Evolutionary conservation across 2,888 invertebrate species (phyloP), one percentile per base, ranked within the genome.

Genomic region (Deilephila elpenor): DNA sequence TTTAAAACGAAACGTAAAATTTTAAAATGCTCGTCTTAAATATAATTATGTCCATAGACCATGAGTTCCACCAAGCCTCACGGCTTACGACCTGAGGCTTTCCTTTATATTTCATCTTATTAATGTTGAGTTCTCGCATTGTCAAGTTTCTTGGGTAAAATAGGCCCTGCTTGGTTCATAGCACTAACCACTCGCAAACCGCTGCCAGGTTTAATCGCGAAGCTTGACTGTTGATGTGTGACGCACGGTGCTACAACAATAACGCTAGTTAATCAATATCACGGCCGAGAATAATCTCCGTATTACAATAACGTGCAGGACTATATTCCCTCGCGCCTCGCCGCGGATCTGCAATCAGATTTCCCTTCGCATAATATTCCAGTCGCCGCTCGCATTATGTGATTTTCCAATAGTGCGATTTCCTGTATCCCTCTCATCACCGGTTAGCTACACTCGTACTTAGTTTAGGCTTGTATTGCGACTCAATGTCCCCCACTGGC

Each of bases 221-320:
- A n/a, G n/a, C 19, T 56, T 56, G n/a, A 56, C 56, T 19, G 56
- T 56, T 56, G 17, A 56, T n/a, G 5, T 56, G 19, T n/a, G 56
- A 56, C 56, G 56, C 19, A 56, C n/a, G 56, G n/a, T 56, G n/a
- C n/a, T n/a, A n/a, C 56, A n/a, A 32, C 5, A n/a, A 56, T 17
- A 56, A n/a, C 44, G 44, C n/a, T 56, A 56, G n/a, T 56, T 56
- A 56, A 56, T 56, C 56, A 56, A 56, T 56, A 56, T 56, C 56
- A 56, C 5, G 56, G 56, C n/a, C 56, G 17, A 56, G n/a, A 56
- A n/a, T 56, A 14, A 44, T 44, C 44, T 44, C 14, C 14, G 44
- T 44, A n/a, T 56, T 56, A 56, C 56, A 17, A 56, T 19, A 17
- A 56, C 56, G 56, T 1, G 19, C 6, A 14, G 6, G 56, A n/a